Evolutionary conservation across 2,888 invertebrate species (phyloP), one percentile per base, ranked within the genome.

Genomic region (Tetragonisca angustula): DNA sequence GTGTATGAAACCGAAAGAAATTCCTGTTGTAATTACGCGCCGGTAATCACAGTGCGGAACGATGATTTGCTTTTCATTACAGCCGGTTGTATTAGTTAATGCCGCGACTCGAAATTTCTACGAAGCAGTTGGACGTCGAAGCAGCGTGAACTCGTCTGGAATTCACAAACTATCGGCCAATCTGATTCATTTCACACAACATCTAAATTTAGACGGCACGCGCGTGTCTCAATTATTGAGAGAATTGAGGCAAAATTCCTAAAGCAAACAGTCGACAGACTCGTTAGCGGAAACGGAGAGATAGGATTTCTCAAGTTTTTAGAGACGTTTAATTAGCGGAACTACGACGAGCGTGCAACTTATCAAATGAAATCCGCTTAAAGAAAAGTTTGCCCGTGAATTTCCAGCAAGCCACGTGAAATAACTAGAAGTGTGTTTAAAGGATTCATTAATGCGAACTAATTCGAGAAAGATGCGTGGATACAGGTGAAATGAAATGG

Each of bases 261-360:
- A n/a, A 9, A 24, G 32, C 54, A 52, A 76, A 72, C 36, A 72
- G 43, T 50, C n/a, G 68, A 56, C 70, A 24, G 50, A 56, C 77
- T 81, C 65, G 65, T 81, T 81, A 81, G 52, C 54, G 43, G 73
- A 49, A 68, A 49, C 69, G 65, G 43, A 72, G 54, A 81, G 79
- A 81, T 81, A 36, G 81, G 76, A 70, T 71, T 82, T 78, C 78
- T 74, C 78, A 59, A 78, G 84, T 84, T 82, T 78, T 82, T 79
- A 82, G 64, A 50, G 67, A 59, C 74, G 64, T 36, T 56, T 84
- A 84, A 84, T 82, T 84, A 78, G 70, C 84, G 78, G 72, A 82
- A 84, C 82, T 65, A 64, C 59, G 71, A 71, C 68, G 68, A 32
- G 84, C 75, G 56, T 61, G 68, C 62, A 69, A 72, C 76, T 72